A percentile compares a stretch with the other conserved stretches of the same genome.
phyloP scores from a whole-genome alignment of 2,797 vertebrate species.

The Psittacula derbiana region DNA sequence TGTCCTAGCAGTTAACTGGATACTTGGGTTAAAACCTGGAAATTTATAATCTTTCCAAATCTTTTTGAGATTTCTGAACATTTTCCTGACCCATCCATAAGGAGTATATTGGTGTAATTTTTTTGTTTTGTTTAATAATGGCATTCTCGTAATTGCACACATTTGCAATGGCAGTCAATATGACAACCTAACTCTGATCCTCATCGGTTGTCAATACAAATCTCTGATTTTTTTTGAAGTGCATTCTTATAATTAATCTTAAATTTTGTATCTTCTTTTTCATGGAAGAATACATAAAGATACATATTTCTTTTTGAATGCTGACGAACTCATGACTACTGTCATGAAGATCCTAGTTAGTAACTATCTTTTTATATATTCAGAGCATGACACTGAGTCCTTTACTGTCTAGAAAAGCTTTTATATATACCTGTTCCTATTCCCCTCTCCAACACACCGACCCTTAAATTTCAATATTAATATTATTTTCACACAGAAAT shows the following conservation, averaged over 20 bases:
- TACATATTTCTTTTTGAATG: not conserved
- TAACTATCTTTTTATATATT: not conserved
- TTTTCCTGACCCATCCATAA: not conserved
- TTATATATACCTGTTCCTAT: not conserved
- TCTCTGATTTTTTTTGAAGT: not conserved
- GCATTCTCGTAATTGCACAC: not conserved
- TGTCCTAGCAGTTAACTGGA: not conserved
- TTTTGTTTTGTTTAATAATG: not conserved
- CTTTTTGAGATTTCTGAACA: not conserved
- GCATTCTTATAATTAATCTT: not conserved
- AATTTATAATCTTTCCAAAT: not conserved
- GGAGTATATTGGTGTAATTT: not conserved
- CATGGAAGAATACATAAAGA: not conserved
- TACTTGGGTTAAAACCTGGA: not conserved
- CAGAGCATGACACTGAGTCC: not conserved
- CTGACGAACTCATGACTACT: not conserved
- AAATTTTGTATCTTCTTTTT: not conserved
- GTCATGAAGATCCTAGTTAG: not conserved
- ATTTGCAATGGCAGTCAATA: not conserved
- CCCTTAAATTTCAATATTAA: not conserved
- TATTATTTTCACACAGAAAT: not conserved
- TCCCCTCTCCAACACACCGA: not conserved
- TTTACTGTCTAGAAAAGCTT: not conserved
- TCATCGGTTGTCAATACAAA: not conserved
- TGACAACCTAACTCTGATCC: not conserved